Base-by-base conservation (phyloP, 2,888 invertebrate species). In the Marasmarcha lunaedactyla region DNA sequence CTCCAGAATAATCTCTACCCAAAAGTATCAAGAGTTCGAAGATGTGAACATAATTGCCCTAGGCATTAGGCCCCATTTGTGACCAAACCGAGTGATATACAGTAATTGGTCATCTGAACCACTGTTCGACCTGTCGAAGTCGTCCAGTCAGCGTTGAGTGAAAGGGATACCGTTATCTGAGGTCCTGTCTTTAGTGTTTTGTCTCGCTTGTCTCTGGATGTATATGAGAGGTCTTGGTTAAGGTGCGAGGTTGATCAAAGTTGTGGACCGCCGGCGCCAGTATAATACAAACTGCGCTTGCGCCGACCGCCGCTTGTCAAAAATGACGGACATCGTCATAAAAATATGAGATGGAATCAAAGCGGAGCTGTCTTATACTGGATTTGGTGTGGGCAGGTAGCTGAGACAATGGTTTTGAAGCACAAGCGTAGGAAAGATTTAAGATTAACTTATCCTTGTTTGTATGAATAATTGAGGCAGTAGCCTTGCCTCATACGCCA, bases 271-370 rank as follows among this genome's bases (percentile, higher is more conserved):
- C 45, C 66, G 84, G 84, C 84, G 83, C 84, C 84, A 65, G 55
- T 79, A 84, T 73, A 73, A 65, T 58, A 74, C 73, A 81, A 84
- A 84, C 83, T 76, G 78, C 77, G 73, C 78, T 81, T 79, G 79
- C 81, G 84, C 84, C 76, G 78, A 76, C 73, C 78, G 81, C 79
- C 79, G 81, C 79, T 71, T 79, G 81, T 79, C 79, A 83, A 78
- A 83, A 84, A 74, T 81, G 81, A 81, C 79, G 81, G 70, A 78
- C 83, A 81, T 77, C 77, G 71, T 70, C 64, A 61, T 74, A 77
- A 81, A 78, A 74, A 79, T 34, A 64, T 58, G 62, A 68, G 68
- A 69, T 65, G 71, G 67, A 71, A 20, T 20, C 68, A 71, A 76
- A 76, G 71, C 64, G 59, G 70, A 64, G n/a, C 30, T 30, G 30